phyloP scores from a whole-genome alignment of 2,797 vertebrate genomes.

The Allobates femoralis region DNA sequence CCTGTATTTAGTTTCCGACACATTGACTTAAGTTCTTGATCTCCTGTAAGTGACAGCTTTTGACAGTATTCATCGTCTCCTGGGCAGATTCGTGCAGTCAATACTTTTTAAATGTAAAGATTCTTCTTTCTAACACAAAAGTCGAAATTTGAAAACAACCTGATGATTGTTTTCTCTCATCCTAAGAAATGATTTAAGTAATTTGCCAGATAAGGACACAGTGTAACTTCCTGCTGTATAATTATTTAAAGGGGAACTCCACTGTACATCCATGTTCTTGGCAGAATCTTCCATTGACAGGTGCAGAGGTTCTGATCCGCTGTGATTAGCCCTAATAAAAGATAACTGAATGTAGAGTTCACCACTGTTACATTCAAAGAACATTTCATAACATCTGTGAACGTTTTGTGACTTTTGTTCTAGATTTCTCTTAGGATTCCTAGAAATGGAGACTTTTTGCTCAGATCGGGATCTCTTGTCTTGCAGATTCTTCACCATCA shows the following conservation, averaged over 20 bases:
- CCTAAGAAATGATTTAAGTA: not conserved
- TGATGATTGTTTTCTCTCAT: not conserved
- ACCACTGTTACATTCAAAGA: too few relatives aligned
- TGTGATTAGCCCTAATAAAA: too few relatives aligned
- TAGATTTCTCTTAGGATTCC: too few relatives aligned
- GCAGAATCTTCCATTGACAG: too few relatives aligned
- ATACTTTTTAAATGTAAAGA: slow-evolving; percentile 39
- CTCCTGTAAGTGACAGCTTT: slow-evolving; percentile 20
- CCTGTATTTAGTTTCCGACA: too few relatives aligned
- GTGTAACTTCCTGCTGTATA: not conserved
- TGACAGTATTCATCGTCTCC: not conserved
- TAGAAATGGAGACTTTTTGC: too few relatives aligned
- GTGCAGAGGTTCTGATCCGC: too few relatives aligned
- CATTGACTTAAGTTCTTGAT: not conserved
- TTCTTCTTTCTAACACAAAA: not conserved
- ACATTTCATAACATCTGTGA: too few relatives aligned
- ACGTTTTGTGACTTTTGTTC: too few relatives aligned
- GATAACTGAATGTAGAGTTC: too few relatives aligned
- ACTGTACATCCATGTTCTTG: not conserved
- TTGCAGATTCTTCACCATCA: slow-evolving; percentile 93
- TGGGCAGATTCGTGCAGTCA: not conserved
- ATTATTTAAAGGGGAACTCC: not conserved
- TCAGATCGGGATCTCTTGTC: not conserved
- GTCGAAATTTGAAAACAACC: not conserved
- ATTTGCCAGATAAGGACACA: not conserved